These are phyloP conservation scores for Crocidura indochinensis DNA, from an alignment of 2,797 vertebrate genomes.

Conservation along the genomic window DNA sequence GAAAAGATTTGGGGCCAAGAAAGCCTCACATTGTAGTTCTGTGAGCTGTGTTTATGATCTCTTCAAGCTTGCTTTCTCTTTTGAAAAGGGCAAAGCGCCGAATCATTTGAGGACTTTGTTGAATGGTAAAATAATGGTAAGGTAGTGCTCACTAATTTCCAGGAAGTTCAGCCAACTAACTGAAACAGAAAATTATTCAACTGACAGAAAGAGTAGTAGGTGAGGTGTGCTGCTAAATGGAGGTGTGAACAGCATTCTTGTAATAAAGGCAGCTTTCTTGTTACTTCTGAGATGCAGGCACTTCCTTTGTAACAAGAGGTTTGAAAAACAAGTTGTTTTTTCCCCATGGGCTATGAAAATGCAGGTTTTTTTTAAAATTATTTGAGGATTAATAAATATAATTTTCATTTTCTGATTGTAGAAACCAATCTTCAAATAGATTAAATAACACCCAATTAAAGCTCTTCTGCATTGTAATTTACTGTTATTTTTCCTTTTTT, in stretches of 20 bases:
- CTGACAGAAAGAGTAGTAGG: not conserved
- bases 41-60: not conserved
- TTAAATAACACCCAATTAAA: not conserved
- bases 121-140: constrained; percentile 1
- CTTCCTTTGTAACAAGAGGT: not conserved
- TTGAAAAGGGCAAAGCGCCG: not conserved
- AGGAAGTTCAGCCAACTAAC: not conserved
- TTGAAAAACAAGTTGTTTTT: not conserved
- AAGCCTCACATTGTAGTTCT: not conserved
- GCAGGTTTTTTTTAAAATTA: not conserved
- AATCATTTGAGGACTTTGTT: not conserved
- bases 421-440: constrained; percentile 29
- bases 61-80: not conserved
- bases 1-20: not conserved
- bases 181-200: constrained; percentile 3
- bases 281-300: constrained; percentile 1
- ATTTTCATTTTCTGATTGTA: constrained; percentile 14
- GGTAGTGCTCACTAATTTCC: not conserved
- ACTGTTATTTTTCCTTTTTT: constrained; percentile 37
- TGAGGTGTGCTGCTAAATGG: not conserved
- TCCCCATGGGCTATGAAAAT: constrained; percentile 33
- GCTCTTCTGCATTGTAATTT: constrained; percentile 11
- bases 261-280: constrained; percentile 5
- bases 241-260: not conserved
- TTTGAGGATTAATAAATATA: constrained; percentile 41